Conservation (phyloP, 2,797 vertebrate genomes). For the Notamacropus eugenii region DNA sequence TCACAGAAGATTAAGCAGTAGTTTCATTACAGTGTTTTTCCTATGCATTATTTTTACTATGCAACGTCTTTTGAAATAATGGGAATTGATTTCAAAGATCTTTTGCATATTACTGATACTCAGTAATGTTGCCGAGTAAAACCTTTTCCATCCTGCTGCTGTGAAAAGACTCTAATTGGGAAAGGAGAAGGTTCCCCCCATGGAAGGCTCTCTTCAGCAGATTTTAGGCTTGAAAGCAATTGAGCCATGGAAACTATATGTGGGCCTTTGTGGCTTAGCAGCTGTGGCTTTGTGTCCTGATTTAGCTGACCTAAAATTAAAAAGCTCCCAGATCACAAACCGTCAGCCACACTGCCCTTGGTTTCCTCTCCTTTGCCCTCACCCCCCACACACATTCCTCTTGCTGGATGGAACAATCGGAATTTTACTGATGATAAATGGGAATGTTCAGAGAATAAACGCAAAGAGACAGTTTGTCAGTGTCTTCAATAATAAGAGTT, state of each 20-base stretch:
- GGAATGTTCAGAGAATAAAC: slow-evolving; percentile 41
- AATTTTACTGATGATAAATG: slow-evolving; percentile 55
- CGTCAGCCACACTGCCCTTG: slow-evolving; percentile 76
- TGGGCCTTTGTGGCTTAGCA: slow-evolving; percentile 83
- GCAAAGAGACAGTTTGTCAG: slow-evolving; percentile 49
- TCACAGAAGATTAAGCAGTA: slow-evolving; percentile 69
- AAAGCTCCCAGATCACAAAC: slow-evolving; percentile 79
- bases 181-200: slow-evolving; percentile 80
- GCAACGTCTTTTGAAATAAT: slow-evolving; percentile 81
- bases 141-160: slow-evolving; percentile 75
- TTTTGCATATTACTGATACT: slow-evolving; percentile 81
- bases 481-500: slow-evolving; percentile 66
- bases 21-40: slow-evolving; percentile 77
- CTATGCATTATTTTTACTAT: slow-evolving; percentile 79
- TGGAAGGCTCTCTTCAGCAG: slow-evolving; percentile 82
- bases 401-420: slow-evolving; percentile 73
- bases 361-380: slow-evolving; percentile 71
- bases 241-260: slow-evolving; percentile 78
- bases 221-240: slow-evolving; percentile 81
- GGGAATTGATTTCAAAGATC: slow-evolving; percentile 82
- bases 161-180: slow-evolving; percentile 80
- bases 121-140: slow-evolving; percentile 79
- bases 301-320: slow-evolving; percentile 83
- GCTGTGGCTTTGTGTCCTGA: slow-evolving; percentile 83
- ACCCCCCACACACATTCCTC: slow-evolving; percentile 59